Conservation (phyloP, 2,888 invertebrate genomes). For the Limnephilus lunatus region DNA sequence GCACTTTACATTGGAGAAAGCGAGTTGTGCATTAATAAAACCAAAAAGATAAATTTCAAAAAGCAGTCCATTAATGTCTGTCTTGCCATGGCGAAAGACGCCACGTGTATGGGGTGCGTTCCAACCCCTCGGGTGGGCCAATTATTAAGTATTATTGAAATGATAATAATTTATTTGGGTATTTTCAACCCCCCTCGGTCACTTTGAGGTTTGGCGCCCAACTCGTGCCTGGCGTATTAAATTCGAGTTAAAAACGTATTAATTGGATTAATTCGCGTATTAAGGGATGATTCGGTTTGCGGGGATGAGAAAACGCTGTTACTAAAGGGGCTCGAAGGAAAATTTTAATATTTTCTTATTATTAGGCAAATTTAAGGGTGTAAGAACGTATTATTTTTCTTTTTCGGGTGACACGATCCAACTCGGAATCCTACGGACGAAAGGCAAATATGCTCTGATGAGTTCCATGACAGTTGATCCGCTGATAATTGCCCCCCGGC, state of each 20-base stretch:
- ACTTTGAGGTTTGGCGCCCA: constrained; percentile 22
- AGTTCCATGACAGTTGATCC: too few species aligned
- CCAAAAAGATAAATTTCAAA: constrained; percentile 49
- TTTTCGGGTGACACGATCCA: too few species aligned
- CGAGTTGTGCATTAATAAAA: constrained; percentile 40
- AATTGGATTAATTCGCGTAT: constrained; percentile 13
- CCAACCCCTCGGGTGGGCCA: constrained; percentile 2
- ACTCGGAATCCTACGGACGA: too few species aligned
- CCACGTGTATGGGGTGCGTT: constrained; percentile 55
- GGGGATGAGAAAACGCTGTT: background rate
- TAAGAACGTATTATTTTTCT: too few species aligned
- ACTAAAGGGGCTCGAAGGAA: background rate
- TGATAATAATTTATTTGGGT: constrained; percentile 43
- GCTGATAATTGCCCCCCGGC: too few species aligned
- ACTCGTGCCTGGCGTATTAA: constrained; percentile 21
- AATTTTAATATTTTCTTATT: too few species aligned
- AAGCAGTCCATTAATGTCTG: constrained; percentile 58
- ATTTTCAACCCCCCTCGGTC: constrained; percentile 33
- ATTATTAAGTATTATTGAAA: constrained; percentile 32
- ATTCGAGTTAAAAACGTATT: constrained; percentile 43
- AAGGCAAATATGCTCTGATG: too few species aligned
- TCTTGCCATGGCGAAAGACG: constrained; percentile 63
- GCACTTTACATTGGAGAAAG: constrained; percentile 29
- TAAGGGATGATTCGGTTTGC: background rate
- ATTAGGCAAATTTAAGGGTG: too few species aligned